Percentiles rank a stretch among this genome's conserved stretches.
These are phyloP conservation scores for Carposina sasakii DNA, from an alignment of 1,140 invertebrate species.

Conservation along the genomic window DNA sequence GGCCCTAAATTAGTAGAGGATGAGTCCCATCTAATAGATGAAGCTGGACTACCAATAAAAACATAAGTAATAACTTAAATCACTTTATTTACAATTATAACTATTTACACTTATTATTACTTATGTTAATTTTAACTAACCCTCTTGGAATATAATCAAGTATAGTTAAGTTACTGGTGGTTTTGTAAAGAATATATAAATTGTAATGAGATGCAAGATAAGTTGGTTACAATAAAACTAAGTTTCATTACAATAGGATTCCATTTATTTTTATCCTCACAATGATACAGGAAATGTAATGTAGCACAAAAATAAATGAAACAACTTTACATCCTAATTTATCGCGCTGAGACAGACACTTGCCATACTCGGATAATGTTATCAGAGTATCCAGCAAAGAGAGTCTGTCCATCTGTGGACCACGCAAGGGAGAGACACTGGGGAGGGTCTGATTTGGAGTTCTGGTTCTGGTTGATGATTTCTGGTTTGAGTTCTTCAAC, in stretches of 20 bases:
- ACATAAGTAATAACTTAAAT: too few species aligned
- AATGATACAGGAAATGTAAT: constrained; percentile 15
- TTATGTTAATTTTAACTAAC: too few species aligned
- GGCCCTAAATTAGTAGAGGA: constrained; percentile 76
- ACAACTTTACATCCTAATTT: constrained; percentile 45
- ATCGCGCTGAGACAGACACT: constrained; percentile 87
- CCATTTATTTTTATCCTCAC: constrained; percentile 66
- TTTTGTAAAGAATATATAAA: too few species aligned
- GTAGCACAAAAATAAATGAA: constrained; percentile 69
- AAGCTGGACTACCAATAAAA: constrained; percentile 71
- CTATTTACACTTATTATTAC: too few species aligned
- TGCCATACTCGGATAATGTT: constrained; percentile 99
- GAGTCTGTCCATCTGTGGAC: constrained; percentile 98
- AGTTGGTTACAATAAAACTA: constrained; percentile 55
- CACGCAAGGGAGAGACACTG: constrained; percentile 98
- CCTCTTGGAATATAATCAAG: too few species aligned
- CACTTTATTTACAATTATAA: too few species aligned
- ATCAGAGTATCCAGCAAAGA: constrained; percentile 99
- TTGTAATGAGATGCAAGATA: too few species aligned
- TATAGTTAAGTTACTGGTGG: too few species aligned
- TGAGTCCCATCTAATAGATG: constrained; percentile 74
- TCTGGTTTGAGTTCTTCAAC: constrained; percentile 98
- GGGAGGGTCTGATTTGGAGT: constrained; percentile 89
- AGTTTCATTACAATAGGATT: constrained; percentile 38
- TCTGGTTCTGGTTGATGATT: constrained; percentile 80